A percentile compares a stretch with the other conserved stretches of the same genome.
phyloP scores from a whole-genome alignment of 2,797 vertebrate species.

The Acipenser oxyrinchus region DNA sequence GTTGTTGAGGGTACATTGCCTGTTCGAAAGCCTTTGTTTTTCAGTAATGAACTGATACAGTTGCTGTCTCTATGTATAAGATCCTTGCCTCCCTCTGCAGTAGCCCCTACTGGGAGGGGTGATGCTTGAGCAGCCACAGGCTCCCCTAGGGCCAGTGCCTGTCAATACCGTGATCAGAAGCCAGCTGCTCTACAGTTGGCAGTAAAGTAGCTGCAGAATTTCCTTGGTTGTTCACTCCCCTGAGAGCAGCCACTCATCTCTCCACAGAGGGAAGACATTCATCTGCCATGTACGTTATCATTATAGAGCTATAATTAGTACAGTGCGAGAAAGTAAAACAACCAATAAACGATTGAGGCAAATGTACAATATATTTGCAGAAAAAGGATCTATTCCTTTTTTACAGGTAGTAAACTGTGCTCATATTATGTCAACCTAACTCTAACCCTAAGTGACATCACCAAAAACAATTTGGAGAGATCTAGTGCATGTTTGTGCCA shows the following conservation, averaged over 20 bases:
- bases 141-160: background rate
- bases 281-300: background rate
- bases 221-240: slow-evolving; percentile 2
- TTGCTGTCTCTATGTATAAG: background rate
- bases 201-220: slow-evolving; percentile 1
- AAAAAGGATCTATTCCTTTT: no score
- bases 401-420: no score
- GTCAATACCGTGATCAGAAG: slow-evolving; percentile 2
- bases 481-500: no score
- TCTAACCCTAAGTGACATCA: no score
- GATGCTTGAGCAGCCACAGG: slow-evolving; percentile 7
- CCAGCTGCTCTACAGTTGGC: background rate
- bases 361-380: no score
- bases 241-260: background rate
- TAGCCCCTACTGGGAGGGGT: background rate
- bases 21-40: no score
- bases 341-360: no score
- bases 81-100: background rate
- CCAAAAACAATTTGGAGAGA: no score
- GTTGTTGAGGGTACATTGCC: no score
- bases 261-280: background rate
- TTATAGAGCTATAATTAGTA: no score
- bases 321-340: no score
- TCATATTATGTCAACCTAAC: no score
- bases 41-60: background rate